Conservation (phyloP, 2,888 invertebrate species). For the Philonicus albiceps region DNA sequence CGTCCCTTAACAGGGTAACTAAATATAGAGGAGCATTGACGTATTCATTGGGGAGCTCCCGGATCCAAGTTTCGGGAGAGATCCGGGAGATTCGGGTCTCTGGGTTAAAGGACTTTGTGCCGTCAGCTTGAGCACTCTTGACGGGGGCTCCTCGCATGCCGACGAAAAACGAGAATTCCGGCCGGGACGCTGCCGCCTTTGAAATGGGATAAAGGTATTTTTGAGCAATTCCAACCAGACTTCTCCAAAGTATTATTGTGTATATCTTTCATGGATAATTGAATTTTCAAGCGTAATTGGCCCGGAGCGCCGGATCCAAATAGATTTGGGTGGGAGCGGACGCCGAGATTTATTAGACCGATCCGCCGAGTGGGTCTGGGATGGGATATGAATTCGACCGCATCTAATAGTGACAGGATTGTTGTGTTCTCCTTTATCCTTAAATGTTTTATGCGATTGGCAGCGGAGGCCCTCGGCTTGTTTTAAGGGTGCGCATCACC, state of each 20-base stretch:
- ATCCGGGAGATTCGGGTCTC: slow-evolving; percentile 9
- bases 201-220: slow-evolving; percentile 24
- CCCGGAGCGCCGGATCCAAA: neutral
- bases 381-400: neutral
- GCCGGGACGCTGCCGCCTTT: neutral
- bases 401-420: neutral
- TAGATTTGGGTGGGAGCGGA: neutral
- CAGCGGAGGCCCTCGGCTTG: neutral
- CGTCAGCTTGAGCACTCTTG: slow-evolving; percentile 22
- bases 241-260: slow-evolving; percentile 28
- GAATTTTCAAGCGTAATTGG: slow-evolving; percentile 31
- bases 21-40: slow-evolving; percentile 26
- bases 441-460: neutral
- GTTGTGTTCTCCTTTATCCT: neutral
- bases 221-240: slow-evolving; percentile 1
- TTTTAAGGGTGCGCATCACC: neutral
- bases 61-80: neutral
- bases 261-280: slow-evolving; percentile 26
- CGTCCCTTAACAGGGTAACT: slow-evolving; percentile 32
- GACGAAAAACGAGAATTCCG: neutral
- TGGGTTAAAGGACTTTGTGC: slow-evolving; percentile 30
- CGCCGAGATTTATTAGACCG: neutral
- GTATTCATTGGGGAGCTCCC: slow-evolving; percentile 21
- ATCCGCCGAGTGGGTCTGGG: neutral
- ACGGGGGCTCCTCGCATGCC: neutral